Evolutionary conservation across 2,113 vertebrate genomes (phyloP), one percentile per base, ranked within the genome.

Genomic region (Limanda limanda): DNA sequence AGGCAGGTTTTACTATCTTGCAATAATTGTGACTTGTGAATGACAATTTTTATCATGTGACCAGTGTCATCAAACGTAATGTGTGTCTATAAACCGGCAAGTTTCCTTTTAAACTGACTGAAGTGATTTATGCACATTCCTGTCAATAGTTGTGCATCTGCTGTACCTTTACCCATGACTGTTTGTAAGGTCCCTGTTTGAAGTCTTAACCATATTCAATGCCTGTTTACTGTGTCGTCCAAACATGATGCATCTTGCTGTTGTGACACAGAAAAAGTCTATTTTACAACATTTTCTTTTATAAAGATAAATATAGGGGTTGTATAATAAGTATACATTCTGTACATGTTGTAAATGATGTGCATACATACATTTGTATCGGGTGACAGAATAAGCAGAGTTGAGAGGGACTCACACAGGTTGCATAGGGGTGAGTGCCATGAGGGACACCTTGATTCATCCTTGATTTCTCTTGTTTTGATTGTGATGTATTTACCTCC

Each of bases 101-200:
- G 14, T 83, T 69, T 60, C 0, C 12, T 77, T 76, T 76, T 51
- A 25, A 80, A 56, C 18, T 27, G 25, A 27, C 25, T 57, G 35
- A 85, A 47, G 58, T 80, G 9, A 68, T 69, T 86, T 83, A 83
- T 86, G 77, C 86, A 93, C 90, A 88, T 92, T 92, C 86, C 87
- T 82, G 11, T 79, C 45, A 31, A 87, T 70, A 68, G 68, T 86
- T 88, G 88, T 92, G 90, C 87, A 89, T 80, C 75, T 74, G 25
- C 42, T 88, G 75, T 86, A 84, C 54, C 17, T 64, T 83, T 65
- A 56, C 17, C 68, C 54, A 65, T 68, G 47, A 85, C 59, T 54
- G 51, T 87, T 45, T 71, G 66, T 87, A 47, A 1, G 71, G 62
- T 77, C 84, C 56, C 63, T 12, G 56, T 74, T 58, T 65, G 4